Base-by-base conservation (phyloP, 2,113 vertebrate genomes). In the Rhinolophus ferrumequinum region DNA sequence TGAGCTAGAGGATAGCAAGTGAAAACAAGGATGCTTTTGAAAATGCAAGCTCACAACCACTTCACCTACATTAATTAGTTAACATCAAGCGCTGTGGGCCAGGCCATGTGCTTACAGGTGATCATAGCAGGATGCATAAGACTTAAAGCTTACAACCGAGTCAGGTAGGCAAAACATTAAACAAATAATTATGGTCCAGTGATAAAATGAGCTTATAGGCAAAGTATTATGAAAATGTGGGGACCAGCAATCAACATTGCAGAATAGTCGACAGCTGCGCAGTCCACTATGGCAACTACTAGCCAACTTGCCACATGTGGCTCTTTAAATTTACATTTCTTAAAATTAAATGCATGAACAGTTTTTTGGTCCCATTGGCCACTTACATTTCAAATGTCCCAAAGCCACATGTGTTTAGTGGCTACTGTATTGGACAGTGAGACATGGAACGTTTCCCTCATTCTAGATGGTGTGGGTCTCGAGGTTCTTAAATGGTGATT, bases 241-340 rank as follows among this genome's bases (percentile, higher is more conserved):
- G 30, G 22, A 82, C 35, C 18, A 54, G 22, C 50, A 66, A 24
- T 35, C 38, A 75, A n/a, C 35, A 41, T 88, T 56, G 38, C 56
- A 64, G 41, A 91, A 70, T 19, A 41, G 41, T n/a, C 9, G 56
- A 64, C 64, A 93, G 67, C 41, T 26, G 1, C 12, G 1, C 7
- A 33, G 44, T 84, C 47, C 58, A 35, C 0, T 58, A 62, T 18
- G 35, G 12, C 22, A 83, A 52, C 56, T 70, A 26, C 12, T 11
- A 56, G 79, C n/a, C 28, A 83, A 47, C 12, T 7, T 52, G 67
- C 30, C 33, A 79, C 15, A 30, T 0, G 16, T 14, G 33, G 11
- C 16, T 93, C 62, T 56, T 88, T 52, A 82, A 92, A 77, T 90
- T 14, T 58, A 92, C 94, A 72, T 90, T 12, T 64, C 44, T 95